These are phyloP conservation scores for Ectemnius lituratus DNA, from an alignment of 2,888 invertebrate genomes.

Conservation along the genomic window DNA sequence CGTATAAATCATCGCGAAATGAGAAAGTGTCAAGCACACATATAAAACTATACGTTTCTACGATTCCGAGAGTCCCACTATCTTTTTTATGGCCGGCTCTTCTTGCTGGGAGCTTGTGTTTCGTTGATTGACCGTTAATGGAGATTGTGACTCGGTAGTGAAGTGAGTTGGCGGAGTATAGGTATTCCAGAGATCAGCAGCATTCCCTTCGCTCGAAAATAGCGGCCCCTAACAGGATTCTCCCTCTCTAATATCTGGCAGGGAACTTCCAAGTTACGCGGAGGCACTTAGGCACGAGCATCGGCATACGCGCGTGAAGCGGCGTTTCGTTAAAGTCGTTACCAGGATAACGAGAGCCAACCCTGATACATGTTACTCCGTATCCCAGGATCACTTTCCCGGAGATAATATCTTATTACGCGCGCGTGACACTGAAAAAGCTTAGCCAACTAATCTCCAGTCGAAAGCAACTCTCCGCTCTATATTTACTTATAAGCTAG, in stretches of 20 bases:
- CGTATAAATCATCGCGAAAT: not conserved
- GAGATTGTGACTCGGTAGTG: too few relatives aligned
- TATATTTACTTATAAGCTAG: not conserved
- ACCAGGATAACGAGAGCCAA: constrained; percentile 1
- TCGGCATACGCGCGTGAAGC: not conserved
- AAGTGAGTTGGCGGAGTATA: too few relatives aligned
- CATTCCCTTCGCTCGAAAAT: too few relatives aligned
- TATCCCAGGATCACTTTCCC: not conserved
- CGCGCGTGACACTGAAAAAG: constrained; percentile 9
- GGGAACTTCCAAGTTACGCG: constrained; percentile 5
- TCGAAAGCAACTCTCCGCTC: not conserved
- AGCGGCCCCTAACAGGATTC: not conserved
- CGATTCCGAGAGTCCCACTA: too few relatives aligned
- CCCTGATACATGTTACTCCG: not conserved
- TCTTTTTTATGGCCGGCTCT: too few relatives aligned
- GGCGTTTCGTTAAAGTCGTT: not conserved
- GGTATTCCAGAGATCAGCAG: too few relatives aligned
- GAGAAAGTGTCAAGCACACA: not conserved
- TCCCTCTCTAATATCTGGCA: constrained; percentile 4
- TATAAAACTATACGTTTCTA: too few relatives aligned
- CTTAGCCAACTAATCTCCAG: constrained; percentile 2
- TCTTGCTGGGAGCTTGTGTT: too few relatives aligned
- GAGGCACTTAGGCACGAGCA: not conserved
- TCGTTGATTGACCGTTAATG: too few relatives aligned
- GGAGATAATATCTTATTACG: constrained; percentile 4